Percentiles rank a stretch among this genome's conserved stretches.
These are phyloP conservation scores for Trachemys scripta DNA, from an alignment of 2,113 vertebrate species.

Conservation along the genomic window DNA sequence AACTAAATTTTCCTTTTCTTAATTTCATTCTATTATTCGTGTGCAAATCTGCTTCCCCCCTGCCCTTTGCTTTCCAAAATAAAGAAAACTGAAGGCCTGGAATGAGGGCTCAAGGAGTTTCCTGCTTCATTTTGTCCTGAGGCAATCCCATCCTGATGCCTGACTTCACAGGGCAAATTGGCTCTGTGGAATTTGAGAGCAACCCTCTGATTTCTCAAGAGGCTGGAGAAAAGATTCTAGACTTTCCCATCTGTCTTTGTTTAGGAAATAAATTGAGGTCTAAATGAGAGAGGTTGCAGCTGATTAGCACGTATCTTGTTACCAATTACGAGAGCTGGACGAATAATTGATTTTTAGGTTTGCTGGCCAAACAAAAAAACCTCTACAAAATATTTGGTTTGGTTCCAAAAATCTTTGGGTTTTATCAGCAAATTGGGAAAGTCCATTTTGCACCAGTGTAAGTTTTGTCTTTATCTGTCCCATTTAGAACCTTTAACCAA, in stretches of 20 bases:
- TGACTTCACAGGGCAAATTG: background rate
- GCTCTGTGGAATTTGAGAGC: background rate
- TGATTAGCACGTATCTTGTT: accelerated
- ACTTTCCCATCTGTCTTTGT: background rate
- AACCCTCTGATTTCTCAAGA: background rate
- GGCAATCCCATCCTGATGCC: background rate
- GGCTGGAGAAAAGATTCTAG: background rate
- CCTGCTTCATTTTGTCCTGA: background rate
- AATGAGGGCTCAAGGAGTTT: background rate
- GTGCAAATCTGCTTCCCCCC: background rate
- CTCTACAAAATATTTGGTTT: background rate
- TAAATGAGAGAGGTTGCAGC: background rate
- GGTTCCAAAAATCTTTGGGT: background rate
- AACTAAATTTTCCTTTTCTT: background rate
- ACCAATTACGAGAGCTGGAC: background rate
- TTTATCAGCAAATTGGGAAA: background rate
- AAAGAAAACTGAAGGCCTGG: background rate
- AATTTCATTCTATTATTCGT: background rate
- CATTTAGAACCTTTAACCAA: background rate
- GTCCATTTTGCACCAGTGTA: background rate
- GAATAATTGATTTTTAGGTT: background rate
- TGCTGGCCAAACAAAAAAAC: background rate
- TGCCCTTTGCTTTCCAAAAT: background rate
- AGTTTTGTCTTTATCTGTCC: background rate
- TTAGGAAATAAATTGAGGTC: background rate